Evolutionary conservation across 1,140 invertebrate genomes (phyloP).

Genomic region (Rhynchophorus ferrugineus): DNA sequence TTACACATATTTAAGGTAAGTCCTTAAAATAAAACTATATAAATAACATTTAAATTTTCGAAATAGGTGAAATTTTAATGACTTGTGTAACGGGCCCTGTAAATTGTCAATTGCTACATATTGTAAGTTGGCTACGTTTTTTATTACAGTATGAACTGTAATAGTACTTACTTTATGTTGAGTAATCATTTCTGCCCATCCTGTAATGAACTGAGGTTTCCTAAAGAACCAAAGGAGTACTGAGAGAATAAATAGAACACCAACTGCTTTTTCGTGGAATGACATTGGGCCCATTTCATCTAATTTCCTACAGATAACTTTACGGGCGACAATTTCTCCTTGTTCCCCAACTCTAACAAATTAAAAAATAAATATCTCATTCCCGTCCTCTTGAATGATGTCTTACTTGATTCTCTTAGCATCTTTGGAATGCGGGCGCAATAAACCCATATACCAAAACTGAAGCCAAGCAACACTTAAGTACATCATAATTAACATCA

Average conservation of each 20-base stretch:
- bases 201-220: slow-evolving; percentile 71
- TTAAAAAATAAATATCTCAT: no score
- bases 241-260: slow-evolving; percentile 67
- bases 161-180: slow-evolving; percentile 33
- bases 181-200: slow-evolving; percentile 64
- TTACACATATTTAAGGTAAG: no score
- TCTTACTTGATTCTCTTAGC: slow-evolving; percentile 31
- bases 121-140: no score
- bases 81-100: no score
- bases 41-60: no score
- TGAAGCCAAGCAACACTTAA: slow-evolving; percentile 66
- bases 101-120: no score
- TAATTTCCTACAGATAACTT: slow-evolving; percentile 65
- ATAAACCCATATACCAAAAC: slow-evolving; percentile 66
- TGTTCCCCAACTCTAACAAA: slow-evolving; percentile 31
- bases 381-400: background rate
- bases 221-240: slow-evolving; percentile 84
- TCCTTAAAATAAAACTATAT: no score
- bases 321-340: slow-evolving; percentile 54
- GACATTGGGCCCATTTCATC: slow-evolving; percentile 67
- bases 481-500: slow-evolving; percentile 65
- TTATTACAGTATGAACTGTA: no score
- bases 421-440: slow-evolving; percentile 43
- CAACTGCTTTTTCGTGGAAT: slow-evolving; percentile 72
- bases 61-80: no score